Percentiles rank a stretch among this genome's conserved stretches.
Conservation (phyloP, 2,888 invertebrate genomes). For the Drosophila limbata region DNA sequence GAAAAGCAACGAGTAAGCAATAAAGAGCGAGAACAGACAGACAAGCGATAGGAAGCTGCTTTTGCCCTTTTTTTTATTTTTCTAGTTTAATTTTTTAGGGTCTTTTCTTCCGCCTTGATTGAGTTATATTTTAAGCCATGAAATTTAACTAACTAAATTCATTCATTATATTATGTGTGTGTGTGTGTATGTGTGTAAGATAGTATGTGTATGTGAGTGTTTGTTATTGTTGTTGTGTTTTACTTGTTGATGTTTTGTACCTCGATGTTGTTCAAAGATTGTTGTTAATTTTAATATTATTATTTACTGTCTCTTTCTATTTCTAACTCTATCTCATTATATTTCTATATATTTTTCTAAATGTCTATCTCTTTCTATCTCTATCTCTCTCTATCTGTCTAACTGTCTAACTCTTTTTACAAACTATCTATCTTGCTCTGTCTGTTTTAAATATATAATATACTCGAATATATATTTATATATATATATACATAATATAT, state of each 20-base stretch:
- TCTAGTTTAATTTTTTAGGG: neutral
- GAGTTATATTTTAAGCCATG: neutral
- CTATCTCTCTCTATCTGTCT: conserved; percentile 50
- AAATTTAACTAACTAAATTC: neutral
- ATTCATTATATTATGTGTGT: conserved; percentile 3
- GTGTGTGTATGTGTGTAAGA: conserved; percentile 11
- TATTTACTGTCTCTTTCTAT: conserved; percentile 27
- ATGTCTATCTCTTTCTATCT: conserved; percentile 45
- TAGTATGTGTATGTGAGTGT: conserved; percentile 16
- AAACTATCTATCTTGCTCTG: conserved; percentile 62
- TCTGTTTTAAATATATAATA: conserved; percentile 63
- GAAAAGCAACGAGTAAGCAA: conserved; percentile 13
- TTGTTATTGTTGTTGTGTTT: conserved; percentile 41
- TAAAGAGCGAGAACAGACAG: neutral
- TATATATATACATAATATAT: conserved; percentile 75
- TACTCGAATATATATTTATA: conserved; percentile 65
- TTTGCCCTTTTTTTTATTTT: neutral
- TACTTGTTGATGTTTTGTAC: conserved; percentile 55
- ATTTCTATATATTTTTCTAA: conserved; percentile 36
- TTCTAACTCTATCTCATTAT: conserved; percentile 37
- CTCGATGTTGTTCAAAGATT: conserved; percentile 57
- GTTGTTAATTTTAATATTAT: conserved; percentile 42
- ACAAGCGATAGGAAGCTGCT: neutral
- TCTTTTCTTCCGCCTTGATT: conserved; percentile 7
- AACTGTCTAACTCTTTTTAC: conserved; percentile 55